Conservation (phyloP, 2,797 vertebrate genomes). For the Brachyrhaphis roseni region DNA sequence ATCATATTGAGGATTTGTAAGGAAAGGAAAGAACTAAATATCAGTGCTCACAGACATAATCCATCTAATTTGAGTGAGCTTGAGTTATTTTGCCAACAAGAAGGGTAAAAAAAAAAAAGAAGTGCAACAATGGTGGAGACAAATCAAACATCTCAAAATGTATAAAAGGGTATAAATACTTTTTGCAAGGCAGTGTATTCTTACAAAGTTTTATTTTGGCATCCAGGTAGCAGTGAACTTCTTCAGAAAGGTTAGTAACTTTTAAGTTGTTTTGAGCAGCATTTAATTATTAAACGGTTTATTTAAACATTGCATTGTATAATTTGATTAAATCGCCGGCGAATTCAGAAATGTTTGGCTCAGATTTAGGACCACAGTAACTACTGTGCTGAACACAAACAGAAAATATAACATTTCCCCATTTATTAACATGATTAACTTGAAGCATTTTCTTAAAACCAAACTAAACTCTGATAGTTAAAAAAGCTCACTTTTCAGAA, state of each 20-base stretch:
- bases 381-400: constrained; percentile 19
- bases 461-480: constrained; percentile 36
- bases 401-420: constrained; percentile 24
- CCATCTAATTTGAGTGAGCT: not conserved
- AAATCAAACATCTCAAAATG: not conserved
- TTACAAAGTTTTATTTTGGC: not conserved
- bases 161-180: not conserved
- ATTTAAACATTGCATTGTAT: not conserved
- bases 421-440: constrained; percentile 57
- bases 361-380: not conserved
- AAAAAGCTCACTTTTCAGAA: constrained; percentile 29
- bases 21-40: not conserved
- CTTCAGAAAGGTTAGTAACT: not conserved
- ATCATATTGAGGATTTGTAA: not conserved
- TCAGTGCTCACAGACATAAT: not conserved
- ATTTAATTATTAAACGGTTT: not conserved
- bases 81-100: not conserved
- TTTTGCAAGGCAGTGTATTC: not conserved
- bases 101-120: not conserved
- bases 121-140: no score
- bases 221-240: not conserved
- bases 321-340: not conserved
- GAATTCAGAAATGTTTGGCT: constrained; percentile 26
- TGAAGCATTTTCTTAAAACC: constrained; percentile 40
- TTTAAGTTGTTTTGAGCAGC: not conserved